These are phyloP conservation scores for Trissolcus brochymenae DNA, from an alignment of 2,888 invertebrate species.

Conservation along the genomic window DNA sequence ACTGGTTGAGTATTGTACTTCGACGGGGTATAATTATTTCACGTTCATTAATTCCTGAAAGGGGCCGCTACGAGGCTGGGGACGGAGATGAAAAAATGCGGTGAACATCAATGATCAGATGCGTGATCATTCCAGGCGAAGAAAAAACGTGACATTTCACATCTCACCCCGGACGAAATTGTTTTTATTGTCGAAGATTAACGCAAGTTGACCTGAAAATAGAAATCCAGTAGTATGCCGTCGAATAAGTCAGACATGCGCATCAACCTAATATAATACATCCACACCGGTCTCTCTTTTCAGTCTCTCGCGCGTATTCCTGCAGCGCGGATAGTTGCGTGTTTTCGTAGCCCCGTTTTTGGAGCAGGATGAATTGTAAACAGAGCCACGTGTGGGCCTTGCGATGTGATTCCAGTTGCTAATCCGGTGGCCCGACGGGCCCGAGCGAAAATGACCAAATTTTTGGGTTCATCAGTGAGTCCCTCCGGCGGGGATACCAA, in stretches of 20 bases:
- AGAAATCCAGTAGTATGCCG: slow-evolving; percentile 62
- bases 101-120: too few species aligned
- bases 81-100: background rate
- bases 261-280: slow-evolving; percentile 51
- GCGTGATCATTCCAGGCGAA: background rate
- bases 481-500: too few species aligned
- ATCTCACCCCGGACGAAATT: slow-evolving; percentile 41
- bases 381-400: slow-evolving; percentile 31
- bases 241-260: slow-evolving; percentile 68
- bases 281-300: slow-evolving; percentile 57
- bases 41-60: background rate
- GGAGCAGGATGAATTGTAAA: slow-evolving; percentile 26
- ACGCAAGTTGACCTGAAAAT: slow-evolving; percentile 57
- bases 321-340: slow-evolving; percentile 58
- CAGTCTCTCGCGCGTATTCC: slow-evolving; percentile 67
- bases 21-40: too few species aligned
- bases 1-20: too few species aligned
- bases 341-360: background rate
- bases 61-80: background rate
- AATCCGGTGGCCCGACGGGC: too few species aligned
- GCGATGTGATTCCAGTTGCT: too few species aligned
- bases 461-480: too few species aligned
- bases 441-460: slow-evolving; percentile 6
- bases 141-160: slow-evolving; percentile 27
- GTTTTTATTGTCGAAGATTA: slow-evolving; percentile 55